Conservation (phyloP, 2,113 vertebrate species). For the Butorides virescens region DNA sequence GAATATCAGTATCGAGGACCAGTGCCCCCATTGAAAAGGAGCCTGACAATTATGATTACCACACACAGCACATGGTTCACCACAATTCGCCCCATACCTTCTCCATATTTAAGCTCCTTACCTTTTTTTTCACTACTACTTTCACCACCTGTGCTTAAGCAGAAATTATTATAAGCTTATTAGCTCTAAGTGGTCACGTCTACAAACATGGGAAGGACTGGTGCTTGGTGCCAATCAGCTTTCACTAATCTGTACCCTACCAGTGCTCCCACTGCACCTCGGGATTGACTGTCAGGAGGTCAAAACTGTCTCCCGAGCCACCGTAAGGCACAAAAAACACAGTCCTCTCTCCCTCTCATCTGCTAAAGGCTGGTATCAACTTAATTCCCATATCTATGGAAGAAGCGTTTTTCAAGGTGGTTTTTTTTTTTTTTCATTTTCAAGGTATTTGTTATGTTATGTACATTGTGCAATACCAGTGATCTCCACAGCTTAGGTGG, state of each 20-base stretch:
- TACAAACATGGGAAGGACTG: constrained; percentile 37
- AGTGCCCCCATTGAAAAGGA: not conserved
- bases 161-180: constrained; percentile 61
- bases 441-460: not conserved
- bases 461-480: not conserved
- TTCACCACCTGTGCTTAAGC: constrained; percentile 44
- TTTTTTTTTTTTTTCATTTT: not conserved
- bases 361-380: not conserved
- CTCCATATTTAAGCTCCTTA: not conserved
- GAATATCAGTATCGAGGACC: not conserved
- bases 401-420: not conserved
- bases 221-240: constrained; percentile 33
- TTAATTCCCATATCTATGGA: not conserved
- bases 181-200: constrained; percentile 49
- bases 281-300: not conserved
- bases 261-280: not conserved
- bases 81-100: not conserved
- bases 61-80: not conserved
- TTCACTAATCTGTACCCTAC: constrained; percentile 31
- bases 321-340: not conserved
- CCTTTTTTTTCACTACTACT: not conserved
- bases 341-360: not conserved
- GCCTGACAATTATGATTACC: not conserved
- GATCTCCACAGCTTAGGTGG: not conserved
- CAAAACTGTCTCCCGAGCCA: not conserved